A percentile compares a stretch with the other conserved stretches of the same genome.
These are phyloP conservation scores for Columba guinea DNA, from an alignment of 2,797 vertebrate species.

Conservation along the genomic window DNA sequence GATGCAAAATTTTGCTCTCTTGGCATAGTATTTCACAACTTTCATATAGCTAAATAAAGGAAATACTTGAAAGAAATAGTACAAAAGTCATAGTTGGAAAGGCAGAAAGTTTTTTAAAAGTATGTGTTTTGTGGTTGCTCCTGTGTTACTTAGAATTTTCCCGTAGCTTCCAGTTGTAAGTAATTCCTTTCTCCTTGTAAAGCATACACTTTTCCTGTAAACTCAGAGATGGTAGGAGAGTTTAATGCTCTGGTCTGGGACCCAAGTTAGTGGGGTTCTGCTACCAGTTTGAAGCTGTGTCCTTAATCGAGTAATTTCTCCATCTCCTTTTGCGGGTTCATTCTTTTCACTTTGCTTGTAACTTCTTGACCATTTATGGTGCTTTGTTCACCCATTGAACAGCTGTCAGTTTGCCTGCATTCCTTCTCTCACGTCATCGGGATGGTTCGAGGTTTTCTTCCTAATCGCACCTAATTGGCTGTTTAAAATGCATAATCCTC, in stretches of 20 bases:
- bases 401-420: slow-evolving; percentile 42
- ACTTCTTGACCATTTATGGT: slow-evolving; percentile 23
- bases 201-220: not conserved
- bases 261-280: not conserved
- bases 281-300: not conserved
- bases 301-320: not conserved
- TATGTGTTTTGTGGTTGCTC: not conserved
- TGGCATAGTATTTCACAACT: not conserved
- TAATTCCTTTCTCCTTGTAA: not conserved
- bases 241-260: not conserved
- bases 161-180: not conserved
- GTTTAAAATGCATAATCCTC: slow-evolving; percentile 57
- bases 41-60: not conserved
- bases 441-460: not conserved
- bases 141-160: not conserved
- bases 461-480: slow-evolving; percentile 38
- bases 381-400: not conserved
- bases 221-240: not conserved
- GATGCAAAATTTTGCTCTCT: not conserved
- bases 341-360: not conserved
- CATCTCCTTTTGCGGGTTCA: not conserved
- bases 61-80: not conserved
- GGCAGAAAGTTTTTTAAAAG: not conserved
- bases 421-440: not conserved
- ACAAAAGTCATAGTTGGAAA: not conserved